These are phyloP conservation scores for Drosophila kepulauana DNA, from an alignment of 1,140 invertebrate species.

Conservation along the genomic window DNA sequence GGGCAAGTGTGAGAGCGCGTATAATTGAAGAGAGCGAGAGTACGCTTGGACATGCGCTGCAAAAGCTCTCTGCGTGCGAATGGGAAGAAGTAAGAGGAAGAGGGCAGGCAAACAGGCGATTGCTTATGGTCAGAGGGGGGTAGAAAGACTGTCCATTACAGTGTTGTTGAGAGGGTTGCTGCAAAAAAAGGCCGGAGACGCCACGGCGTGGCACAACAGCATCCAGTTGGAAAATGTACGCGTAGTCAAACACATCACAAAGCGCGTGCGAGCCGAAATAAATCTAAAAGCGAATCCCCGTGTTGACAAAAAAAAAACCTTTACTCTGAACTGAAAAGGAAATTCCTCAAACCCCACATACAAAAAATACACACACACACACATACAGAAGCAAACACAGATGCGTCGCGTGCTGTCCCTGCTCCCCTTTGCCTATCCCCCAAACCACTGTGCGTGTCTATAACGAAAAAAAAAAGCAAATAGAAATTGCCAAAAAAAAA, in stretches of 20 bases:
- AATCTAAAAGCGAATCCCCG: conserved; percentile 27
- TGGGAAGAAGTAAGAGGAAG: not conserved
- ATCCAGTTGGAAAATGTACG: conserved; percentile 82
- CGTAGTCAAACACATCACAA: conserved; percentile 75
- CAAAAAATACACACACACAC: conserved; percentile 30
- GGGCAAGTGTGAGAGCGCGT: conserved; percentile 13
- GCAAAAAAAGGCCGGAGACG: conserved; percentile 43
- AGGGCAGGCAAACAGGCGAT: conserved; percentile 7
- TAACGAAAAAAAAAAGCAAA: conserved; percentile 56
- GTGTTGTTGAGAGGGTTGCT: conserved; percentile 43
- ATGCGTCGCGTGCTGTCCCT: conserved; percentile 67
- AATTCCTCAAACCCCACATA: conserved; percentile 33
- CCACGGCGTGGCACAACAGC: conserved; percentile 51
- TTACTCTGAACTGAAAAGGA: not conserved
- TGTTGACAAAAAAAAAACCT: conserved; percentile 51
- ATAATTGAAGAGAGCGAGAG: conserved; percentile 39
- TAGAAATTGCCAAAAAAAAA: conserved; percentile 51
- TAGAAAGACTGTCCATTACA: conserved; percentile 18
- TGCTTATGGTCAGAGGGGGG: conserved; percentile 19
- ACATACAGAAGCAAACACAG: conserved; percentile 14
- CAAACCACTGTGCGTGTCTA: conserved; percentile 57
- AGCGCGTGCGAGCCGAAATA: conserved; percentile 57
- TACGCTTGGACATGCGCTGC: conserved; percentile 53
- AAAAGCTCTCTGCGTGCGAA: conserved; percentile 32
- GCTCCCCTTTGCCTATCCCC: conserved; percentile 27